These are phyloP conservation scores for Desmophyllum pertusum DNA, from an alignment of 92 coral and sea anemone genomes.

Conservation along the genomic window DNA sequence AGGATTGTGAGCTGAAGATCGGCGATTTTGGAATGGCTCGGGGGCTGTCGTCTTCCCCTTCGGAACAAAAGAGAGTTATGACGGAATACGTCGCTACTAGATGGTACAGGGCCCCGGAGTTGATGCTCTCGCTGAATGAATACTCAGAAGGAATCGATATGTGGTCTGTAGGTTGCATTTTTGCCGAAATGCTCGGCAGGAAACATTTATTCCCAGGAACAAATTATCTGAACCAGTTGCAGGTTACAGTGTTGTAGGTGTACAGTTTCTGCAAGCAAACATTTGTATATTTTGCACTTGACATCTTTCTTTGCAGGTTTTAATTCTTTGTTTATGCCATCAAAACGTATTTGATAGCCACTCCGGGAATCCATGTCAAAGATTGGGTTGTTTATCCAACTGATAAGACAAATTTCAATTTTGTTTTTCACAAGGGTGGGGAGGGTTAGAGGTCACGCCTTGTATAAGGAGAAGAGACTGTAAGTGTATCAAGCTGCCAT, in stretches of 20 bases:
- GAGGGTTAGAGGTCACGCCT: neutral
- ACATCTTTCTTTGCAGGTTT: neutral
- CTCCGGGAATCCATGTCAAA: neutral
- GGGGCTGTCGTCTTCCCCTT: constrained; percentile 90
- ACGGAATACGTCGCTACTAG: constrained; percentile 97
- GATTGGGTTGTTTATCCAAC: neutral
- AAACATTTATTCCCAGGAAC: constrained; percentile 94
- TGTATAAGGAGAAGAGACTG: neutral
- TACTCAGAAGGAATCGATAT: constrained; percentile 95
- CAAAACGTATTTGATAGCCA: neutral
- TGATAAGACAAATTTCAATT: neutral
- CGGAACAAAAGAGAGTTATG: constrained; percentile 96
- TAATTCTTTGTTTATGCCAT: neutral
- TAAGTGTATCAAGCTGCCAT: no score
- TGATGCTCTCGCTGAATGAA: constrained; percentile 94
- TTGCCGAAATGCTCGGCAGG: constrained; percentile 98
- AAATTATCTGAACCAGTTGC: constrained; percentile 93
- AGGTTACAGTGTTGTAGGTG: constrained; percentile 76
- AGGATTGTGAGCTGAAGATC: constrained; percentile 90
- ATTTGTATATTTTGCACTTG: neutral
- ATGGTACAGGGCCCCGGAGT: constrained; percentile 97
- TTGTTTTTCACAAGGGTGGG: neutral
- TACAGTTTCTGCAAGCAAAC: neutral
- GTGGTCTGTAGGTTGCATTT: constrained; percentile 99
- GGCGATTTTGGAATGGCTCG: constrained; percentile 99